Conservation (phyloP, 1,140 invertebrate genomes). For the Neodiprion virginianus region DNA sequence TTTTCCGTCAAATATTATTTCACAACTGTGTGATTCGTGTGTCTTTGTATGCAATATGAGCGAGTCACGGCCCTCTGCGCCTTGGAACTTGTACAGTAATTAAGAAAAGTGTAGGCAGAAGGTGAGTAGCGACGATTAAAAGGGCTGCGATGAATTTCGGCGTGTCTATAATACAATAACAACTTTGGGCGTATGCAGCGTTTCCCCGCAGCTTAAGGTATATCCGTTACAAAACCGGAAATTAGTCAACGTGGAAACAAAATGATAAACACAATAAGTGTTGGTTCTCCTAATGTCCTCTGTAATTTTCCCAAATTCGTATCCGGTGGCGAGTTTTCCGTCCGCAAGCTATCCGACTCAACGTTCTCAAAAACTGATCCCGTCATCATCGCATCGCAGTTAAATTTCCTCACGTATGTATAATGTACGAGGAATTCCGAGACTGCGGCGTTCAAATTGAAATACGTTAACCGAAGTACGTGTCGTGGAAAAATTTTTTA, state of each 20-base stretch:
- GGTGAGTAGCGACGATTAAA: not conserved
- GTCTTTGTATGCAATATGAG: too few relatives aligned
- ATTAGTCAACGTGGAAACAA: not conserved
- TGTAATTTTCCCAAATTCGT: conserved; percentile 7
- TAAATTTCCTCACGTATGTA: too few relatives aligned
- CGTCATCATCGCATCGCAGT: too few relatives aligned
- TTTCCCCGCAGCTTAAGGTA: not conserved
- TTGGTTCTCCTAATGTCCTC: conserved; percentile 3
- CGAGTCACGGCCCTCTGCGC: too few relatives aligned
- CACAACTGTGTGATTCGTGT: too few relatives aligned
- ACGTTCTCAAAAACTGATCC: not conserved
- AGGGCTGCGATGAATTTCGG: too few relatives aligned
- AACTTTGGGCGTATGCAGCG: not conserved
- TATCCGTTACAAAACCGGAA: conserved; percentile 1
- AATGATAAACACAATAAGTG: conserved; percentile 4
- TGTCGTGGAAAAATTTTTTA: too few relatives aligned
- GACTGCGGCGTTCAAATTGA: too few relatives aligned
- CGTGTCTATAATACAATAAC: too few relatives aligned
- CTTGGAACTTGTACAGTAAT: not conserved
- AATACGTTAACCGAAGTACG: too few relatives aligned
- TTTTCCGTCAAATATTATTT: too few relatives aligned
- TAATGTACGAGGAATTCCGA: too few relatives aligned
- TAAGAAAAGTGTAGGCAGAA: not conserved
- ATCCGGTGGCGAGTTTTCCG: conserved; percentile 3
- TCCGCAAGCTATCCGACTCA: not conserved